These are phyloP conservation scores for Caerostris extrusa DNA, from an alignment of 1,140 invertebrate genomes.

Conservation along the genomic window DNA sequence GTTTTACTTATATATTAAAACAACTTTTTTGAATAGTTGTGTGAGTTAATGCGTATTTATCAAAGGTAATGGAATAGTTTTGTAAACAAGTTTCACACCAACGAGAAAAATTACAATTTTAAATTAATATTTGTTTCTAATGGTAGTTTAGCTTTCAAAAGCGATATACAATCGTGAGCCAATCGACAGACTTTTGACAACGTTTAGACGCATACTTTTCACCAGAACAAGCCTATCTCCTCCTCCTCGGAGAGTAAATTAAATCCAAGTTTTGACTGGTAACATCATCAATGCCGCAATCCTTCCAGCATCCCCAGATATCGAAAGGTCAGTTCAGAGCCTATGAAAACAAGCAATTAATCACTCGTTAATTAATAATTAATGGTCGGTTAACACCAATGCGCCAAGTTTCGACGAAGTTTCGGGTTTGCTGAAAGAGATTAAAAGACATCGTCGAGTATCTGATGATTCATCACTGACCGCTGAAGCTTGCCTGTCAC, in stretches of 20 bases:
- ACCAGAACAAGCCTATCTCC: too few species aligned
- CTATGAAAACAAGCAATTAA: slow-evolving; percentile 39
- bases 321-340: background rate
- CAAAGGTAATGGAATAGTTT: too few species aligned
- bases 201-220: too few species aligned
- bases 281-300: background rate
- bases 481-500: background rate
- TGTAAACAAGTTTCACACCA: too few species aligned
- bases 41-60: too few species aligned
- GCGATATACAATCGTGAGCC: too few species aligned
- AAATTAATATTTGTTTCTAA: too few species aligned
- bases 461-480: background rate
- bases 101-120: too few species aligned
- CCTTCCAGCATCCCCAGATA: background rate
- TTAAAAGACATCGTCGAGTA: slow-evolving; percentile 2
- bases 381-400: slow-evolving; percentile 19
- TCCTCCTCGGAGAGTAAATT: background rate
- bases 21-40: too few species aligned
- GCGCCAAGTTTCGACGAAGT: background rate
- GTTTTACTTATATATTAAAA: too few species aligned
- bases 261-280: background rate
- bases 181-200: too few species aligned
- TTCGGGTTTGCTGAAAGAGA: background rate
- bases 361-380: slow-evolving; percentile 53
- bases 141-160: too few species aligned